phyloP scores from a whole-genome alignment of 2,888 invertebrate genomes.

The Eilema depressum region DNA sequence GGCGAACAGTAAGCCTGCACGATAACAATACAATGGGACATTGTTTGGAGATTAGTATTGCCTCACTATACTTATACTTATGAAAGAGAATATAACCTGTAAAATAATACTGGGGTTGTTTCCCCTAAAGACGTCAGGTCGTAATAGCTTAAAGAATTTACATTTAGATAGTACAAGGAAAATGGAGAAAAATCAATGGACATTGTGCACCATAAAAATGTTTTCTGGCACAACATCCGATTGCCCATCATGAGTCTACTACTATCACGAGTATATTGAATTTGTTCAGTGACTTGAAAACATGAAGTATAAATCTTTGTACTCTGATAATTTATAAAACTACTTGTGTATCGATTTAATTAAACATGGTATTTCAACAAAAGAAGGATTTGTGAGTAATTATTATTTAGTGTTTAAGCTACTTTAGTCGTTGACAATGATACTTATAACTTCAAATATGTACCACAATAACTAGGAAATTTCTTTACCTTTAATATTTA shows the following conservation, averaged over 20 bases:
- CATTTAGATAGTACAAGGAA: slow-evolving; percentile 2
- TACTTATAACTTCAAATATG: too few species aligned
- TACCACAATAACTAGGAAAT: too few species aligned
- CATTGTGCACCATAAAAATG: slow-evolving; percentile 3
- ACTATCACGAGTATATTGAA: too few species aligned
- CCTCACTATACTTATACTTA: background rate
- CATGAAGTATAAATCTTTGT: too few species aligned
- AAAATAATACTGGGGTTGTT: background rate
- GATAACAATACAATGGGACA: background rate
- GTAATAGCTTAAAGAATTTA: slow-evolving; percentile 4
- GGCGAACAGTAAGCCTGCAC: background rate
- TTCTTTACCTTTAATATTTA: too few species aligned
- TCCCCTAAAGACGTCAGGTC: background rate
- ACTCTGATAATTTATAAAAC: too few species aligned
- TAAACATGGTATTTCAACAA: too few species aligned
- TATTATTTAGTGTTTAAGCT: too few species aligned
- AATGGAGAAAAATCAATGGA: background rate
- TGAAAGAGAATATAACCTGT: background rate
- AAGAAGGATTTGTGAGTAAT: too few species aligned
- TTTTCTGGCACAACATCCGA: background rate
- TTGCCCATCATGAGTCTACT: background rate
- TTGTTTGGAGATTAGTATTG: background rate
- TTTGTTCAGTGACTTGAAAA: too few species aligned
- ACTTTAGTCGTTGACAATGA: too few species aligned
- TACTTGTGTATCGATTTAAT: too few species aligned